Percentiles rank a stretch among this genome's conserved stretches.
Conservation (phyloP, 2,888 invertebrate species). For the Euclidia mi region DNA sequence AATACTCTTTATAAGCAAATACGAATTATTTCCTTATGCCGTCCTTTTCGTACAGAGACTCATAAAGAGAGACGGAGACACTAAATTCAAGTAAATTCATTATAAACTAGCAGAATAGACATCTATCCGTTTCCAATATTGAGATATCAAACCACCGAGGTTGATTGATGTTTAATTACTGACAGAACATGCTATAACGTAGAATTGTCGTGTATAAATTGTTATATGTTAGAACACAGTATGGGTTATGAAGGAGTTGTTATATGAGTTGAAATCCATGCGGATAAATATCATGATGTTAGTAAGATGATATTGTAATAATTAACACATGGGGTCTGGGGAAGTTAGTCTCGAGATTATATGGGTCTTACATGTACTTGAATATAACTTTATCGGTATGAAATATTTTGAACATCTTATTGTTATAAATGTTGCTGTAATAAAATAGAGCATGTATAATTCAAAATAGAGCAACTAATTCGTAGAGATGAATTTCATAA, state of each 20-base stretch:
- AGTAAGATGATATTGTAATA: conserved; percentile 18
- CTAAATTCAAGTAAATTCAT: too few species aligned
- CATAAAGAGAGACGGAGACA: too few species aligned
- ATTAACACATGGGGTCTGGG: conserved; percentile 5
- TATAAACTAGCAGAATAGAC: not conserved
- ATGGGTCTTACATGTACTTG: too few species aligned
- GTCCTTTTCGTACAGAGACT: too few species aligned
- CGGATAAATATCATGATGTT: conserved; percentile 4
- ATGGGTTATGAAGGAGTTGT: conserved; percentile 8
- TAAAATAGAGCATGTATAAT: too few species aligned
- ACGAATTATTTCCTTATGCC: too few species aligned
- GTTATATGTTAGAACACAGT: conserved; percentile 5
- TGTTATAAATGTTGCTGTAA: too few species aligned
- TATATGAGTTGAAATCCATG: conserved; percentile 6
- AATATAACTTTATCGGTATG: too few species aligned
- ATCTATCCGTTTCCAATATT: conserved; percentile 1
- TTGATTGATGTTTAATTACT: conserved; percentile 50
- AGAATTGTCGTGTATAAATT: conserved; percentile 3
- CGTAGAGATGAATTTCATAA: too few species aligned
- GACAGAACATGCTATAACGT: conserved; percentile 4
- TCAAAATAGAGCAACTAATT: too few species aligned
- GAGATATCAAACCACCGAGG: conserved; percentile 19
- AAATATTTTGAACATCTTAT: too few species aligned
- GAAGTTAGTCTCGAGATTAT: not conserved
- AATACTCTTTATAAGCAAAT: too few species aligned